Evolutionary conservation across 1,140 invertebrate species (phyloP).

Genomic region (Ceratina calcarata): DNA sequence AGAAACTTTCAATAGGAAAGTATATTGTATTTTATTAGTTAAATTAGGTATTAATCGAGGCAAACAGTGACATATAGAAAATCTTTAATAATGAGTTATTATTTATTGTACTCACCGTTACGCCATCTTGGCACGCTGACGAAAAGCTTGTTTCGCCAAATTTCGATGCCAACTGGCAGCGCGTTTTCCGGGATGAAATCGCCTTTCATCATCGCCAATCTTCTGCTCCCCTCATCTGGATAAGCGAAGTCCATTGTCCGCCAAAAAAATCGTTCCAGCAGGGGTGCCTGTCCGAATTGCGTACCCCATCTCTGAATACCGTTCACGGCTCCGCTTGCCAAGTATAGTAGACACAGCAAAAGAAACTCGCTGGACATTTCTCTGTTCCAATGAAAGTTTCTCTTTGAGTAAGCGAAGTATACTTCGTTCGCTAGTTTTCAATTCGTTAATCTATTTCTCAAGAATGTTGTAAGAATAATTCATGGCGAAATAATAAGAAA

Average conservation of each 20-base stretch:
- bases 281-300: slow-evolving; percentile 74
- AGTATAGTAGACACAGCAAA: slow-evolving; percentile 9
- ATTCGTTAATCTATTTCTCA: too few species aligned
- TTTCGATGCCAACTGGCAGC: slow-evolving; percentile 89
- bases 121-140: slow-evolving; percentile 89
- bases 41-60: too few species aligned
- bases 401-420: background rate
- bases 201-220: slow-evolving; percentile 83
- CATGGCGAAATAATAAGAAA: too few species aligned
- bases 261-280: slow-evolving; percentile 88
- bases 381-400: background rate
- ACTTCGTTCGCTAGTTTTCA: too few species aligned
- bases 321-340: slow-evolving; percentile 18
- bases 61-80: too few species aligned
- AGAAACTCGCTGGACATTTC: slow-evolving; percentile 3
- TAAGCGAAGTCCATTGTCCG: slow-evolving; percentile 88
- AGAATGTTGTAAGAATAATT: too few species aligned
- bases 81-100: background rate
- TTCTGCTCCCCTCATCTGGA: slow-evolving; percentile 82
- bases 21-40: too few species aligned
- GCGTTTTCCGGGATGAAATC: slow-evolving; percentile 87
- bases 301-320: slow-evolving; percentile 57
- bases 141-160: slow-evolving; percentile 89
- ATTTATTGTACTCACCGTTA: slow-evolving; percentile 77
- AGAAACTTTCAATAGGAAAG: too few species aligned